Conservation (phyloP, 1,140 invertebrate species). For the Argopecten irradians region DNA sequence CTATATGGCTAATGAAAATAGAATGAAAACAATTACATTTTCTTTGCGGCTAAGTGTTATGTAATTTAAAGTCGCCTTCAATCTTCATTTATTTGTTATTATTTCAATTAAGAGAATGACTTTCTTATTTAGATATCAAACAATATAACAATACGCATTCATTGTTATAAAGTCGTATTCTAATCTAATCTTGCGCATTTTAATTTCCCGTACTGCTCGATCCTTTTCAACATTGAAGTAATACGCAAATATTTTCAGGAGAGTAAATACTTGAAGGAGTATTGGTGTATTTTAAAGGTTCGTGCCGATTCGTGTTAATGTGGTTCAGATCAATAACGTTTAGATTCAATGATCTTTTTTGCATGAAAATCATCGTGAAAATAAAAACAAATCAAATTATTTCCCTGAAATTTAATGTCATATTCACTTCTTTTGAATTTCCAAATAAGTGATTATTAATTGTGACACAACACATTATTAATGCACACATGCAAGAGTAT, state of each 20-base stretch:
- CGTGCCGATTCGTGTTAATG: background rate
- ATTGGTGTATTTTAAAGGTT: background rate
- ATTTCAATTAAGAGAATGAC: background rate
- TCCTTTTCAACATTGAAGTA: background rate
- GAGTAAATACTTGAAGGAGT: background rate
- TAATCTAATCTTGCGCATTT: background rate
- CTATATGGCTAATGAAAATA: background rate
- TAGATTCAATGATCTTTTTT: background rate
- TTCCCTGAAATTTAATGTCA: too few relatives aligned
- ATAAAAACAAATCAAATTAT: too few relatives aligned
- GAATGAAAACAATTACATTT: constrained; percentile 12
- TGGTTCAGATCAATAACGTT: background rate
- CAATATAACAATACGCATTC: background rate
- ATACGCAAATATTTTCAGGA: constrained; percentile 8
- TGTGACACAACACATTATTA: too few relatives aligned
- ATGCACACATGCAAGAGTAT: too few relatives aligned
- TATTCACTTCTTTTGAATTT: too few relatives aligned
- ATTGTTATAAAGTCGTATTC: background rate
- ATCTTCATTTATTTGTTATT: background rate
- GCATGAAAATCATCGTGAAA: too few relatives aligned
- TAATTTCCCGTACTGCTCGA: background rate
- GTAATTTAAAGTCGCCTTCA: background rate
- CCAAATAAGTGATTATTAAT: too few relatives aligned
- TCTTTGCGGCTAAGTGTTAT: background rate
- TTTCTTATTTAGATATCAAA: constrained; percentile 19